Evolutionary conservation across 2,797 vertebrate species (phyloP).

Genomic region (Acanthis flammea): DNA sequence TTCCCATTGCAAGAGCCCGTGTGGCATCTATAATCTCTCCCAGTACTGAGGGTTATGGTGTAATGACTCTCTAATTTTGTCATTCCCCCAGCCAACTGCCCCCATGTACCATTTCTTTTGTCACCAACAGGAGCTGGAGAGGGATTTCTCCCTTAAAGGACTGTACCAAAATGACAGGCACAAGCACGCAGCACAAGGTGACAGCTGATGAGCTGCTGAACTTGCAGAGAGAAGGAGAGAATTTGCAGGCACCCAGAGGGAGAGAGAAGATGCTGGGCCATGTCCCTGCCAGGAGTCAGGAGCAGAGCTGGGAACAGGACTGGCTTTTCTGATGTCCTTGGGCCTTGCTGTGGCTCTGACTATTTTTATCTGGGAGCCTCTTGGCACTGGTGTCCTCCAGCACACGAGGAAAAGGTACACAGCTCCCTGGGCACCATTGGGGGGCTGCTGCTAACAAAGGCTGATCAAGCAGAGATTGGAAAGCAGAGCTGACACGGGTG

Average conservation of each 20-base stretch:
- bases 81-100: background rate
- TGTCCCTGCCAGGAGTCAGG: background rate
- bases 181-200: background rate
- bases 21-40: background rate
- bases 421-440: background rate
- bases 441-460: background rate
- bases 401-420: background rate
- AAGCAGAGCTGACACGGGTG: slow-evolving; percentile 23
- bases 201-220: background rate
- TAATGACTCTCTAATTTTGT: background rate
- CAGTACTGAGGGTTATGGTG: background rate
- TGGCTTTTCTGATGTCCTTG: background rate
- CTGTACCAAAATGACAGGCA: background rate
- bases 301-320: background rate
- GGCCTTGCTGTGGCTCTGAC: background rate
- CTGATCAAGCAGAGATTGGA: slow-evolving; percentile 38
- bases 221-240: background rate
- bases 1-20: background rate
- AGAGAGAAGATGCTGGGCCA: background rate
- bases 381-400: background rate
- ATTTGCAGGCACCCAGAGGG: background rate
- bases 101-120: background rate
- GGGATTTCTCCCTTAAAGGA: background rate
- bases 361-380: background rate
- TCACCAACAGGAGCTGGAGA: background rate